phyloP scores from a whole-genome alignment of 2,113 vertebrate genomes.

The Oplegnathus fasciatus region DNA sequence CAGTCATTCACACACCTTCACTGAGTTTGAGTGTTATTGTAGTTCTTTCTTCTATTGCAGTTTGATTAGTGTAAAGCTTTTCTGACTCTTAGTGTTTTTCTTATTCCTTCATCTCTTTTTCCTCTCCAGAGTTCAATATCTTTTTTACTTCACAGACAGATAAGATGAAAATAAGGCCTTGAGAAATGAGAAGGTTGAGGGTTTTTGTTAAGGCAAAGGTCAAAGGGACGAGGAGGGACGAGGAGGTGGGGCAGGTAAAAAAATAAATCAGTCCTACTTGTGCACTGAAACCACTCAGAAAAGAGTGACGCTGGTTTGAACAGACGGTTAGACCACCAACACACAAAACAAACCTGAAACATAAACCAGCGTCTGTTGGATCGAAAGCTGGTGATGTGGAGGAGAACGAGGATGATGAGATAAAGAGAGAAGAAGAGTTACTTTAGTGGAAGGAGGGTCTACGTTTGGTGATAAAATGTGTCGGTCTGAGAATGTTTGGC shows the following conservation, averaged over 20 bases:
- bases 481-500: too few relatives aligned
- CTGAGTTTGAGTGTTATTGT: background rate
- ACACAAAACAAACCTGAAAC: background rate
- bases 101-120: background rate
- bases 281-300: too few relatives aligned
- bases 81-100: too few relatives aligned
- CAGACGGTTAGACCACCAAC: too few relatives aligned
- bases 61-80: background rate
- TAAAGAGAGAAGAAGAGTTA: background rate
- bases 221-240: background rate
- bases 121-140: background rate
- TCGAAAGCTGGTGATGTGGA: background rate
- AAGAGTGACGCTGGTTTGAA: too few relatives aligned
- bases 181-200: background rate
- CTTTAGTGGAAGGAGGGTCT: background rate
- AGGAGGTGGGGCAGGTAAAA: background rate
- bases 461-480: background rate
- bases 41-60: background rate
- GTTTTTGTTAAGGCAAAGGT: constrained; percentile 11
- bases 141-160: background rate
- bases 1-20: background rate
- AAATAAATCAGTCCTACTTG: background rate
- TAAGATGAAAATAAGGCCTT: background rate
- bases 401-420: background rate
- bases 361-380: background rate